Percentiles rank a stretch among this genome's conserved stretches.
phyloP scores from a whole-genome alignment of 2,888 invertebrate species.

The Drosophila formosana region DNA sequence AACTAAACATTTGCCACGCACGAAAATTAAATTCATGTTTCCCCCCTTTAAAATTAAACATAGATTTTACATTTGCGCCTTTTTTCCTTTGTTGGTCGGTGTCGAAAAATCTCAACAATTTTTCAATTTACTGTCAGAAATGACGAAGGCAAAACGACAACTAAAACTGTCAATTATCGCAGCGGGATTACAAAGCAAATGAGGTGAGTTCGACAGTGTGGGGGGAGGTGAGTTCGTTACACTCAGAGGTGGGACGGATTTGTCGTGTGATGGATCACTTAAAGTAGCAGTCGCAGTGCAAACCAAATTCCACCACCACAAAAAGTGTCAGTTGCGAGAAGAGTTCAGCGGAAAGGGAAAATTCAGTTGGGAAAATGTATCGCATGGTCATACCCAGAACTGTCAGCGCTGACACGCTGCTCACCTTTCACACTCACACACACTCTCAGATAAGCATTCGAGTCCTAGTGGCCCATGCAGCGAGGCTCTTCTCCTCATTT shows the following conservation, averaged over 20 bases:
- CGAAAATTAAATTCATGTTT: slow-evolving; percentile 24
- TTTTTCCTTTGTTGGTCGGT: neutral
- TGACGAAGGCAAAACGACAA: slow-evolving; percentile 40
- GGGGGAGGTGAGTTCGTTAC: neutral
- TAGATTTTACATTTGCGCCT: slow-evolving; percentile 51
- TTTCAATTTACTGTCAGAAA: slow-evolving; percentile 77
- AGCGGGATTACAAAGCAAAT: slow-evolving; percentile 53
- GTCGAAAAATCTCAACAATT: slow-evolving; percentile 67
- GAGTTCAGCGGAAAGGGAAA: slow-evolving; percentile 51
- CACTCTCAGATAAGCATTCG: slow-evolving; percentile 18
- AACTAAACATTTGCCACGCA: slow-evolving; percentile 55
- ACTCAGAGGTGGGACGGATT: slow-evolving; percentile 42
- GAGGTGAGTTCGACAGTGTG: slow-evolving; percentile 17
- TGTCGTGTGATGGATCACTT: slow-evolving; percentile 67
- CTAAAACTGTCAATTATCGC: slow-evolving; percentile 73
- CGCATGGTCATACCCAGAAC: slow-evolving; percentile 49
- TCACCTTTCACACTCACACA: slow-evolving; percentile 50
- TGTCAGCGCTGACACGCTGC: slow-evolving; percentile 49
- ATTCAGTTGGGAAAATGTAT: slow-evolving; percentile 42
- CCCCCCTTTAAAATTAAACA: slow-evolving; percentile 23
- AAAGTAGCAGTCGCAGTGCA: slow-evolving; percentile 8
- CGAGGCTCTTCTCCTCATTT: slow-evolving; percentile 11
- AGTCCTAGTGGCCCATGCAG: slow-evolving; percentile 53
- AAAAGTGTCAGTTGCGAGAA: slow-evolving; percentile 54
- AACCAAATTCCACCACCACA: neutral